A percentile compares a stretch with the other conserved stretches of the same genome.
Conservation (phyloP, 2,113 vertebrate species). For the Gracilinanus agilis region DNA sequence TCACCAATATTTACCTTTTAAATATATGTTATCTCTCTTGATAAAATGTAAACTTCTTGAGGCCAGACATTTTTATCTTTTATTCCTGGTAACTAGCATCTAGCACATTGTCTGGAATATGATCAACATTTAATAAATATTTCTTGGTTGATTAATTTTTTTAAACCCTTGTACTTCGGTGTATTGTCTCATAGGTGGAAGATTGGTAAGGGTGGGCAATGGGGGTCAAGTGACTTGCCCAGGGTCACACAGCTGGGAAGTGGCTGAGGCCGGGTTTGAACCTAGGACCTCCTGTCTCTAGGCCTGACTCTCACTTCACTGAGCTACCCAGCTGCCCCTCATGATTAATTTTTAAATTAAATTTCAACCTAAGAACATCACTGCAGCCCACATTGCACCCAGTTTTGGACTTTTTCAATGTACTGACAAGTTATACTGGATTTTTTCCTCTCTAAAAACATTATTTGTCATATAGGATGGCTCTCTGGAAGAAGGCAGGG, state of each 20-base stretch:
- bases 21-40: not conserved
- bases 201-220: too few species aligned
- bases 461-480: not conserved
- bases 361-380: not conserved
- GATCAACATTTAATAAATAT: not conserved
- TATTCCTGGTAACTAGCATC: not conserved
- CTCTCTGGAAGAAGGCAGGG: not conserved
- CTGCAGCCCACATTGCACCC: not conserved
- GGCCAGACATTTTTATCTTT: not conserved
- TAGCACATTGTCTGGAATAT: not conserved
- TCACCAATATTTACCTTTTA: not conserved
- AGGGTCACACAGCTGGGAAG: too few species aligned
- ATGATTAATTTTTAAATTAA: not conserved
- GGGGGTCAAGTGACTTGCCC: too few species aligned
- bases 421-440: not conserved
- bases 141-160: too few species aligned
- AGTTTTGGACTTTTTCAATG: not conserved
- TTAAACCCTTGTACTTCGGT: too few species aligned
- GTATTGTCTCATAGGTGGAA: too few species aligned
- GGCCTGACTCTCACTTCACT: too few species aligned
- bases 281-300: too few species aligned
- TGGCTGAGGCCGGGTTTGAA: too few species aligned
- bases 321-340: too few species aligned
- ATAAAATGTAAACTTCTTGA: not conserved
- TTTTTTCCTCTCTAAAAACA: not conserved